These are phyloP conservation scores for Thomomys bottae DNA, from an alignment of 2,113 vertebrate species.

Conservation along the genomic window DNA sequence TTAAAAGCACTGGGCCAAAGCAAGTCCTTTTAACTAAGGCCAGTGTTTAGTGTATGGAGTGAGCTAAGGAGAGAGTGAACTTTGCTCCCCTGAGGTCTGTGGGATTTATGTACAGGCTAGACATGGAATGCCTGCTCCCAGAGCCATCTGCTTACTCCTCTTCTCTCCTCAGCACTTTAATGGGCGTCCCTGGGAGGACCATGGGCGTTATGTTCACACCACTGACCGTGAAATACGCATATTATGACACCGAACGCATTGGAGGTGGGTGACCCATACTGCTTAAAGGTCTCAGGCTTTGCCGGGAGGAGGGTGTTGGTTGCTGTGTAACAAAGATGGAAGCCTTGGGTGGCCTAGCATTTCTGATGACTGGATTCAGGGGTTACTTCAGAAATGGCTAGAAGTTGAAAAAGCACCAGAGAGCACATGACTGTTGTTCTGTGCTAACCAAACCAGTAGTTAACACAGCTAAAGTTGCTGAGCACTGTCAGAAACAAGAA, in stretches of 20 bases:
- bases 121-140: not conserved
- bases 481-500: not conserved
- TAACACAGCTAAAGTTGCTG: not conserved
- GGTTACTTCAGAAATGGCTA: slow-evolving; percentile 6
- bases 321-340: not conserved
- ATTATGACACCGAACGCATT: slow-evolving; percentile 97
- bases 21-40: not conserved
- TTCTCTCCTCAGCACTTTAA: slow-evolving; percentile 90
- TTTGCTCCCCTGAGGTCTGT: not conserved
- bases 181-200: slow-evolving; percentile 97
- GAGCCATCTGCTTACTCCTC: not conserved
- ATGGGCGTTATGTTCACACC: slow-evolving; percentile 99
- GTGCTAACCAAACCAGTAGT: not conserved
- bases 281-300: not conserved
- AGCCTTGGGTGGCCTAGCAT: not conserved
- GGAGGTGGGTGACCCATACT: slow-evolving; percentile 89
- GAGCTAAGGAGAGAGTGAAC: not conserved
- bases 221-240: slow-evolving; percentile 93
- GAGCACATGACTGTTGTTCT: not conserved
- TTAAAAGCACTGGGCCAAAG: not conserved
- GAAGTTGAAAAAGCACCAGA: not conserved
- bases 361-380: not conserved
- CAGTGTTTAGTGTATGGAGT: not conserved
- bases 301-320: not conserved
- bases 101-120: not conserved